Evolutionary conservation across 2,888 invertebrate species (phyloP).

Genomic region (Nebria brevicollis): DNA sequence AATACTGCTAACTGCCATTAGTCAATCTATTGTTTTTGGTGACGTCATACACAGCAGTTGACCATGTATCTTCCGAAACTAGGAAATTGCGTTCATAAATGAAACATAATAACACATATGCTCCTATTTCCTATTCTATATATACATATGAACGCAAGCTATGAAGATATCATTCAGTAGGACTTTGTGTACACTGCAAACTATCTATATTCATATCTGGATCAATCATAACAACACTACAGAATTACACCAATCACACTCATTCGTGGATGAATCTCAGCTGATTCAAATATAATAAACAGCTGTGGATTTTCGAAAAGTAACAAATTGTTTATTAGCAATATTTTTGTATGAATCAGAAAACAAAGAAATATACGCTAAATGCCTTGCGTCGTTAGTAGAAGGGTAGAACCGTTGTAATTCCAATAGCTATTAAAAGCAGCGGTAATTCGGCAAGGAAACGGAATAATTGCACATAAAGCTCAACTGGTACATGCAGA

Average conservation of each 20-base stretch:
- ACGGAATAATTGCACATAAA: slow-evolving; percentile 35
- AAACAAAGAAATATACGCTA: neutral
- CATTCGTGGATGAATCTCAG: too few species aligned
- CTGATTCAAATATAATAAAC: too few species aligned
- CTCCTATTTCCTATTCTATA: slow-evolving; percentile 32
- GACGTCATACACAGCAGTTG: slow-evolving; percentile 45
- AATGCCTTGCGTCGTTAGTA: neutral
- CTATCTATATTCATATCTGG: neutral
- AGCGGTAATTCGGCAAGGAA: slow-evolving; percentile 29
- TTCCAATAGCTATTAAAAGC: slow-evolving; percentile 34
- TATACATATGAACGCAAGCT: neutral
- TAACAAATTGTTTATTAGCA: neutral
- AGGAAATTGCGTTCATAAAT: slow-evolving; percentile 47
- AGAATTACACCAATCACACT: too few species aligned
- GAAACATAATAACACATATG: slow-evolving; percentile 40
- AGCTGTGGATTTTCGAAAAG: too few species aligned
- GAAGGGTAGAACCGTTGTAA: slow-evolving; percentile 5
- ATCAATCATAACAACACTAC: too few species aligned
- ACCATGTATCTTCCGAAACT: slow-evolving; percentile 45
- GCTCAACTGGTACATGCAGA: slow-evolving; percentile 8
- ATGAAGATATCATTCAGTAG: neutral
- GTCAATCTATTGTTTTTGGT: slow-evolving; percentile 47
- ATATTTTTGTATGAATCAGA: neutral
- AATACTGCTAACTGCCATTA: slow-evolving; percentile 38
- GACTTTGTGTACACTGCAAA: neutral